A percentile compares a stretch with the other conserved stretches of the same genome.
phyloP scores from a whole-genome alignment of 2,113 vertebrate species.

The Esox niger region DNA sequence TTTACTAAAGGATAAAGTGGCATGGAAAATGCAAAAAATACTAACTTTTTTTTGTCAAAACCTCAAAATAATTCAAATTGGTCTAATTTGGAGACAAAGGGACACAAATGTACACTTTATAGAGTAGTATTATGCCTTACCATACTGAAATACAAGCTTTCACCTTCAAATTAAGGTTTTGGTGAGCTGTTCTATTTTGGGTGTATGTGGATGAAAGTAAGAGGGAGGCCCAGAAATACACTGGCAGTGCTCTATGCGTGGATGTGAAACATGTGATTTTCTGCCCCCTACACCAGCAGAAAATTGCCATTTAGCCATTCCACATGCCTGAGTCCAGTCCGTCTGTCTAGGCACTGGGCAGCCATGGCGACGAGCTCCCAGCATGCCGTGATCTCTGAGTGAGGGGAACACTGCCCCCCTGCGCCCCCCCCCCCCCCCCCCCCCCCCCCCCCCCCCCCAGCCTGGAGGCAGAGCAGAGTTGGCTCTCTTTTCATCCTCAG shows the following conservation, averaged over 20 bases:
- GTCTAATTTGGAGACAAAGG: not conserved
- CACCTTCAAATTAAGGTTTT: constrained; percentile 12
- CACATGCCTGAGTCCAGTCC: constrained; percentile 27
- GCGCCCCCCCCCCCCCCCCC: too few species aligned
- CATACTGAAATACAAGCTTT: not conserved
- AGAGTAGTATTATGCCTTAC: not conserved
- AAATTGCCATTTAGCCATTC: constrained; percentile 42
- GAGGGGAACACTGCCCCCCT: too few species aligned
- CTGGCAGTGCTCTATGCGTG: constrained; percentile 17
- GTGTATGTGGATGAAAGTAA: not conserved
- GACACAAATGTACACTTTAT: not conserved
- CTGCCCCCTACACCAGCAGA: constrained; percentile 35
- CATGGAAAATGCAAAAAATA: not conserved
- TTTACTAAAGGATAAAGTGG: not conserved
- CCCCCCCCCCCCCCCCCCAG: too few species aligned
- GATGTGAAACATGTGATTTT: constrained; percentile 53
- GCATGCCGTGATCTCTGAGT: constrained; percentile 28
- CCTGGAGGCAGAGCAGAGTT: constrained; percentile 16
- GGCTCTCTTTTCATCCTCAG: constrained; percentile 39
- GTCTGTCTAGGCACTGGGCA: not conserved
- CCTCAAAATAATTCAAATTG: not conserved
- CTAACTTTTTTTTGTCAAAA: not conserved
- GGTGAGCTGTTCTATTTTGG: constrained; percentile 19
- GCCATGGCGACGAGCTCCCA: constrained; percentile 32
- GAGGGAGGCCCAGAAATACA: constrained; percentile 38